A percentile compares a stretch with the other conserved stretches of the same genome.
Conservation (phyloP, 2,113 vertebrate species). For the Pygathrix nemaeus region DNA sequence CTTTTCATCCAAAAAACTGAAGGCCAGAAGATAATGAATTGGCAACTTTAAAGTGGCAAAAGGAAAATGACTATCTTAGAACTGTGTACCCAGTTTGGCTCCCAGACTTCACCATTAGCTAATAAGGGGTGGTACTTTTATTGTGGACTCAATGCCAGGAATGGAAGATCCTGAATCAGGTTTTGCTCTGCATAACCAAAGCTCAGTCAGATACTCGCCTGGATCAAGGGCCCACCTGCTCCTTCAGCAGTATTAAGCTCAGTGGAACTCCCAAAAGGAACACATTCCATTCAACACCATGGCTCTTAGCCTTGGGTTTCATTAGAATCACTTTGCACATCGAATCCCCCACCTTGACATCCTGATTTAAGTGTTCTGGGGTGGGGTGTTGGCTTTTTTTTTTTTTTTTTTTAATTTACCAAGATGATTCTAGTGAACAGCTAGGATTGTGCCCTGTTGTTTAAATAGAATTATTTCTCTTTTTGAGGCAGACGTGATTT, state of each 20-base stretch:
- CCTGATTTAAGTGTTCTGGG: neutral
- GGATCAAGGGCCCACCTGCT: neutral
- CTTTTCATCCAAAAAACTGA: neutral
- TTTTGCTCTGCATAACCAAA: neutral
- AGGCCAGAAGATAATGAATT: neutral
- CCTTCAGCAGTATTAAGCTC: neutral
- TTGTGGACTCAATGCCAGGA: neutral
- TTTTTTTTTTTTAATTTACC: neutral
- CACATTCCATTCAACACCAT: neutral
- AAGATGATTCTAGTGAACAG: neutral
- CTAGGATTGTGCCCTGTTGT: neutral
- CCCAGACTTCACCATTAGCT: neutral
- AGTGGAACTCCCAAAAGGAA: neutral
- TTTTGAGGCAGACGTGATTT: neutral
- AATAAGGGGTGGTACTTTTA: neutral
- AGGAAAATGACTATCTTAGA: neutral
- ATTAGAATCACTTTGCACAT: neutral
- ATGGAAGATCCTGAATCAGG: neutral
- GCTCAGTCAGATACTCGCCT: neutral
- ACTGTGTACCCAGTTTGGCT: neutral
- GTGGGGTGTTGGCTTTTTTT: neutral
- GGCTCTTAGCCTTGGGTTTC: neutral
- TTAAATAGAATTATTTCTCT: conserved; percentile 1
- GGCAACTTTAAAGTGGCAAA: neutral
- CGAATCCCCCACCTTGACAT: neutral